Evolutionary conservation across 2,113 vertebrate genomes (phyloP).

Genomic region (Nesogale talazaci): DNA sequence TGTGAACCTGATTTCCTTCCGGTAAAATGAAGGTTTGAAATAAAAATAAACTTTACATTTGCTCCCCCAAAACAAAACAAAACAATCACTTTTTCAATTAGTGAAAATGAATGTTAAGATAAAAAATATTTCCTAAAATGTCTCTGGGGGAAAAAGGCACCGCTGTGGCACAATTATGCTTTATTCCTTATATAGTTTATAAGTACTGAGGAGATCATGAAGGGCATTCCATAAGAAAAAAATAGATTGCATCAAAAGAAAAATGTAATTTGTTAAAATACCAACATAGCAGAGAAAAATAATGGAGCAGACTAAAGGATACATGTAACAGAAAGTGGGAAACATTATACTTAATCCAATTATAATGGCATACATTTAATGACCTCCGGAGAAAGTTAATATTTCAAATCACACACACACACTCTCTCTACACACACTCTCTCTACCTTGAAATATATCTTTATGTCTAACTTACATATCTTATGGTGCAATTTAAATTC

Average conservation of each 20-base stretch:
- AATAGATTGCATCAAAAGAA: slow-evolving; percentile 19
- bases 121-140: slow-evolving; percentile 7
- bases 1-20: background rate
- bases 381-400: slow-evolving; percentile 67
- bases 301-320: slow-evolving; percentile 40
- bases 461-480: slow-evolving; percentile 64
- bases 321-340: slow-evolving; percentile 26
- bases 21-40: slow-evolving; percentile 18
- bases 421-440: background rate
- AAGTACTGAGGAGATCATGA: slow-evolving; percentile 19
- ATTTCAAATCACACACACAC: slow-evolving; percentile 52
- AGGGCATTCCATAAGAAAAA: background rate
- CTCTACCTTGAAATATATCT: slow-evolving; percentile 60
- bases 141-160: background rate
- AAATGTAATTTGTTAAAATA: slow-evolving; percentile 58
- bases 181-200: background rate
- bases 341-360: slow-evolving; percentile 44
- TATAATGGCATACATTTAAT: slow-evolving; percentile 50
- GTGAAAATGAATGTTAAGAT: background rate
- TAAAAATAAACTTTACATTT: slow-evolving; percentile 49
- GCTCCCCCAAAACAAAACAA: too few species aligned
- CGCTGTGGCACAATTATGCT: background rate
- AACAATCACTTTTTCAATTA: slow-evolving; percentile 58
- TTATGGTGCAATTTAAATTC: slow-evolving; percentile 68
- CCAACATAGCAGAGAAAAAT: slow-evolving; percentile 28